Evolutionary conservation across 1,140 invertebrate genomes (phyloP).

Genomic region (Zaprionus tsacasi): DNA sequence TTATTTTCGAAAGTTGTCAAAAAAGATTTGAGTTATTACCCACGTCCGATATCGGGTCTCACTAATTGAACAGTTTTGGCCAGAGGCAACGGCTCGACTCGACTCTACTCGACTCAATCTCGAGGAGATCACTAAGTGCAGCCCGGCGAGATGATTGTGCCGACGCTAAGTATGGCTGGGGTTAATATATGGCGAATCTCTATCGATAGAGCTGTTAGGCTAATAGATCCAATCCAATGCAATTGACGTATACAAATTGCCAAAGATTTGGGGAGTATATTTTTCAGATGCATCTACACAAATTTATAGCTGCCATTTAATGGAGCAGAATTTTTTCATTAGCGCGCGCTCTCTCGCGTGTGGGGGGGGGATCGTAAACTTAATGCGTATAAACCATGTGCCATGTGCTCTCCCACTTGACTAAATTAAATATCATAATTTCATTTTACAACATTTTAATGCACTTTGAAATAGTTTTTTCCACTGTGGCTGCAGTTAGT

Average conservation of each 20-base stretch:
- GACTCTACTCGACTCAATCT: background rate
- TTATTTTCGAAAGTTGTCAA: slow-evolving; percentile 72
- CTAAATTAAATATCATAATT: slow-evolving; percentile 74
- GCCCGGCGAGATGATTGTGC: slow-evolving; percentile 20
- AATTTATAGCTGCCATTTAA: slow-evolving; percentile 2
- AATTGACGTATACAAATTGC: slow-evolving; percentile 5
- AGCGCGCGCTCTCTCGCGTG: slow-evolving; percentile 1
- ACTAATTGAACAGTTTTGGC: slow-evolving; percentile 55
- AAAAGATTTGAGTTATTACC: slow-evolving; percentile 39
- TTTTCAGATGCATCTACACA: background rate
- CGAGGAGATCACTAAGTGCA: slow-evolving; percentile 7
- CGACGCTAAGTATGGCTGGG: background rate
- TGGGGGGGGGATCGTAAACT: slow-evolving; percentile 31
- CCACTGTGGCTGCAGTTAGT: slow-evolving; percentile 2
- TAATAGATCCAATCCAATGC: slow-evolving; percentile 11
- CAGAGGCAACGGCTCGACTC: slow-evolving; percentile 3
- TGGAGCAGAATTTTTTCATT: slow-evolving; percentile 22
- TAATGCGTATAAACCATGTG: slow-evolving; percentile 38
- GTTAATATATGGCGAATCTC: slow-evolving; percentile 8
- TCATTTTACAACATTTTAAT: slow-evolving; percentile 70
- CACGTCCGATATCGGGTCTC: slow-evolving; percentile 33
- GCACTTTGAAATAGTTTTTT: slow-evolving; percentile 62
- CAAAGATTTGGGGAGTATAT: background rate
- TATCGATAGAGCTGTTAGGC: slow-evolving; percentile 7
- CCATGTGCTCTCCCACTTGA: slow-evolving; percentile 53